Percentiles rank a stretch among this genome's conserved stretches.
Conservation (phyloP, 2,888 invertebrate genomes). For the Coenonympha glycerion region DNA sequence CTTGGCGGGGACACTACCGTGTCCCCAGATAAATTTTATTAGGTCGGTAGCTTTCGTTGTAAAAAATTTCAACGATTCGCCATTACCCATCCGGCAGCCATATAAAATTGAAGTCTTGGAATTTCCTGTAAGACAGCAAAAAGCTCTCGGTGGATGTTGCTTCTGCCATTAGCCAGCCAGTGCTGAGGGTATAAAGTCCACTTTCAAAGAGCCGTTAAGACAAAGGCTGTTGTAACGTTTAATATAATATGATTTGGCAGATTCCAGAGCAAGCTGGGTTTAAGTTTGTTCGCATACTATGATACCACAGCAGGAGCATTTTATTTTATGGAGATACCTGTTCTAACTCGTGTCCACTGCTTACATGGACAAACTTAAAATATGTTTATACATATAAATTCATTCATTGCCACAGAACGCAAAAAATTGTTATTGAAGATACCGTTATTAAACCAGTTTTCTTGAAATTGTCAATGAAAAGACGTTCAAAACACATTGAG, state of each 20-base stretch:
- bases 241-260: conserved; percentile 40
- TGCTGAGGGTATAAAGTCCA: conserved; percentile 42
- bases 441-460: neutral
- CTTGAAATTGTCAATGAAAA: neutral
- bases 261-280: conserved; percentile 44
- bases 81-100: conserved; percentile 45
- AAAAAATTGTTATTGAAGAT: neutral
- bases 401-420: neutral
- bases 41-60: neutral
- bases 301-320: conserved; percentile 48
- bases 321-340: conserved; percentile 38
- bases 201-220: conserved; percentile 36
- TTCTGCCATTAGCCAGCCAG: conserved; percentile 36
- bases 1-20: too few relatives aligned
- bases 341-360: too few relatives aligned
- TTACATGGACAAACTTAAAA: neutral
- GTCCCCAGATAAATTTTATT: conserved; percentile 1
- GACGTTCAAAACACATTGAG: neutral
- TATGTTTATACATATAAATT: neutral
- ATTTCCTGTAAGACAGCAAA: conserved; percentile 60
- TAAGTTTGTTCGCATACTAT: conserved; percentile 50
- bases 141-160: conserved; percentile 36
- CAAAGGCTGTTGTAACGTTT: conserved; percentile 46
- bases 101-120: conserved; percentile 57
- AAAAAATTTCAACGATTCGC: conserved; percentile 14